Evolutionary conservation across 2,113 vertebrate genomes (phyloP), one percentile per base, ranked within the genome.

Genomic region (Eolophus roseicapilla): DNA sequence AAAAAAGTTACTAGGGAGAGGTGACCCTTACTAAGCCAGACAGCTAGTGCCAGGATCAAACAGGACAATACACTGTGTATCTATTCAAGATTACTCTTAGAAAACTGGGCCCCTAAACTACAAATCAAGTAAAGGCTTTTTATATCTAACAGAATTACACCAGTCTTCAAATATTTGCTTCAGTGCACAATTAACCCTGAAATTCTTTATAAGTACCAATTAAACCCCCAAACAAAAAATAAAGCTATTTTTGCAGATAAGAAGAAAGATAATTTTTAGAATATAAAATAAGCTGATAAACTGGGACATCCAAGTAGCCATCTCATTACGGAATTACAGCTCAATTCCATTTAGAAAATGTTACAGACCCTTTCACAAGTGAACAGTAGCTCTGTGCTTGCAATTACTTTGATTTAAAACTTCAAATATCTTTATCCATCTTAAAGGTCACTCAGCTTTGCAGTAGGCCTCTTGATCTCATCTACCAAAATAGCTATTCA

Each of bases 321-420:
- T 35, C 57, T 47, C 49, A 60, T 67, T 53, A 82, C 25, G 69
- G 67, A 88, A 83, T 64, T 77, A 78, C 7, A 71, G 35, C 25
- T 88, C 5, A 9, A 93, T 73, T 76, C 73, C 35, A 43, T 88
- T 87, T 44, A 64, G 52, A 91, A 94, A 92, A 92, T 3, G 7
- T 49, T 85, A 76, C 1, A 91, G 46, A 47, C 25, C 41, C 49
- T 91, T 86, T 18, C 76, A 47, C 86, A 93, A 79, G 69, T 44
- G 68, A 94, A 68, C 8, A 35, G 39, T 21, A 82, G 57, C 74
- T 94, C 86, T 73, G 73, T 35, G 68, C 76, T 91, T 69, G 80
- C 57, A 87, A 93, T 92, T 93, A 91, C 52, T 88, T 92, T 80
- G 74, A 88, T 93, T 84, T 82, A 96, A 86, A 67, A 89, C 62